Evolutionary conservation across 2,888 invertebrate species (phyloP), one percentile per base, ranked within the genome.

Genomic region (Metalampra italica): DNA sequence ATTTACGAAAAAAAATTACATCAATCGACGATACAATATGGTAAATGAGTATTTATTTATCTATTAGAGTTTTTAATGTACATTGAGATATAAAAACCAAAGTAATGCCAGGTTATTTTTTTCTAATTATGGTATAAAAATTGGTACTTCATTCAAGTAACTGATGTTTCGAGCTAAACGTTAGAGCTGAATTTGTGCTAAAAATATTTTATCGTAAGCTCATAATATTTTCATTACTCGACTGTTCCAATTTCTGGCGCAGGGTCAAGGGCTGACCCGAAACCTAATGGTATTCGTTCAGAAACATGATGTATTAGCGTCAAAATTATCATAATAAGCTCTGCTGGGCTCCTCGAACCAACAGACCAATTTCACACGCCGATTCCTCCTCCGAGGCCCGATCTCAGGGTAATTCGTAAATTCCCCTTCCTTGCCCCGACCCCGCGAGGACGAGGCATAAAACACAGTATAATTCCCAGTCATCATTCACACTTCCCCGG

Each of bases 281-380:
- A 9, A n/a, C n/a, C 34, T 34, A 11, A 9, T n/a, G 34, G 34
- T 34, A n/a, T 12, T 36, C n/a, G n/a, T 36, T 12, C 22, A 34
- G n/a, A 11, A n/a, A n/a, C 13, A 12, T n/a, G 12, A 40, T n/a
- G 36, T n/a, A n/a, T 36, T 36, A 36, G 9, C 36, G n/a, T 36
- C 34, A 32, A n/a, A 43, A 43, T 47, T 38, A 47, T 38, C 47
- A 43, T 43, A 43, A 43, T 48, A 38, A 43, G 39, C 30, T 15
- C 11, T 9, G 9, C 29, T 49, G 54, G 54, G 46, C 52, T 53
- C 55, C 60, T 51, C 55, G 58, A 64, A 64, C 68, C 66, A 71
- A 69, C 77, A 75, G 73, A 71, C 74, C 75, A 72, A 78, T 78
- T 78, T 78, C 77, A 78, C 78, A 78, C 74, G 66, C 75, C 74